These are phyloP conservation scores for Neodiprion pinetum DNA, from an alignment of 1,140 invertebrate species.

Conservation along the genomic window DNA sequence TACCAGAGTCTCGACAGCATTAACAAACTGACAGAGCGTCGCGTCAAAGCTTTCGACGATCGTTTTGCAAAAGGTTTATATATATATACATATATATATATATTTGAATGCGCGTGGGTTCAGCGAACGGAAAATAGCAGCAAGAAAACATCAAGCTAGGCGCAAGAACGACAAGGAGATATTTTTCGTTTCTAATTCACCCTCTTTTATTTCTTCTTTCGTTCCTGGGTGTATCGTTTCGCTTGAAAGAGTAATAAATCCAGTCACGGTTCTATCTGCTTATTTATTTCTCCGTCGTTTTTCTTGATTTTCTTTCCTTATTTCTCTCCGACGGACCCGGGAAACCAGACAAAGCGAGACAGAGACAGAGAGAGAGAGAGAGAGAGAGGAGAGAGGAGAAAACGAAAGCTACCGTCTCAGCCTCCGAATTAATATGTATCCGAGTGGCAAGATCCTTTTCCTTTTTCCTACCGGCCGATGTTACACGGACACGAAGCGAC, in stretches of 20 bases:
- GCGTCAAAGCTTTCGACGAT: too few relatives aligned
- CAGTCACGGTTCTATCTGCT: slow-evolving; percentile 14
- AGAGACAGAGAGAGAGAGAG: neutral
- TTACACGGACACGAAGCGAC: neutral
- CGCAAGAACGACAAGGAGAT: too few relatives aligned
- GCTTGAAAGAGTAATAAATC: slow-evolving; percentile 11
- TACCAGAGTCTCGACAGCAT: too few relatives aligned
- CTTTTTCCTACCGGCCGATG: neutral
- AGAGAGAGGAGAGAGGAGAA: neutral
- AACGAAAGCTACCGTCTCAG: neutral
- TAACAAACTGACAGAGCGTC: too few relatives aligned
- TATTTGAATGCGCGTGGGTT: too few relatives aligned
- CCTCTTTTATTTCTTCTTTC: neutral
- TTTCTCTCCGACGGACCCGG: neutral
- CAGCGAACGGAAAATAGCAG: too few relatives aligned
- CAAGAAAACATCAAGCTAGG: too few relatives aligned
- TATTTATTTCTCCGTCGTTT: slow-evolving; percentile 14
- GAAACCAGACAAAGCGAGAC: neutral
- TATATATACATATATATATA: too few relatives aligned
- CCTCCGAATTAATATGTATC: neutral
- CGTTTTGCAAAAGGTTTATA: too few relatives aligned
- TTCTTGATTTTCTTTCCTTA: slow-evolving; percentile 18
- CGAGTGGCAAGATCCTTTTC: neutral
- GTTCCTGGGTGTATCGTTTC: slow-evolving; percentile 15
- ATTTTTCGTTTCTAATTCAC: too few relatives aligned